Percentiles rank a stretch among this genome's conserved stretches.
These are phyloP conservation scores for Embidobia sp. DNA, from an alignment of 2,888 invertebrate species.

Conservation along the genomic window DNA sequence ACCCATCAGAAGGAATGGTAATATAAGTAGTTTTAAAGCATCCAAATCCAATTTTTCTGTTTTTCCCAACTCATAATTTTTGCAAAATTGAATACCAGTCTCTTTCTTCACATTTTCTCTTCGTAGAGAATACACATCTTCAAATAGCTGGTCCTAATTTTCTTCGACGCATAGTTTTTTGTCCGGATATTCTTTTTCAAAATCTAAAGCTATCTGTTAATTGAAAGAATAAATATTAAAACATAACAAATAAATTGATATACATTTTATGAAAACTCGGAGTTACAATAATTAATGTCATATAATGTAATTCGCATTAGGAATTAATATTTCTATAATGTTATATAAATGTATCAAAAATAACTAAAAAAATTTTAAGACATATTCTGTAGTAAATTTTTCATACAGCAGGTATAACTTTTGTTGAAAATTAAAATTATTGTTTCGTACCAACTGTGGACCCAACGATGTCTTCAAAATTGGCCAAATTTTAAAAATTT, in stretches of 20 bases:
- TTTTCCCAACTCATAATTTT: slow-evolving; percentile 12
- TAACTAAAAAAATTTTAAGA: not conserved
- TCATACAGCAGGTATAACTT: no score
- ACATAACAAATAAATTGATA: not conserved
- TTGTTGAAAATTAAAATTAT: not conserved
- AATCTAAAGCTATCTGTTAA: slow-evolving; percentile 29
- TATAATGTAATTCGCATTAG: no score
- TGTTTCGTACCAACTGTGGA: slow-evolving; percentile 11
- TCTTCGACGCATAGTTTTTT: slow-evolving; percentile 11
- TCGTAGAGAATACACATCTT: slow-evolving; percentile 8
- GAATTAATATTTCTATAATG: not conserved
- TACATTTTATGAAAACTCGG: no score
- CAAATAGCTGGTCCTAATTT: slow-evolving; percentile 25
- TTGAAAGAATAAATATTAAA: not conserved
- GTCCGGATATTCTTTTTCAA: slow-evolving; percentile 9
- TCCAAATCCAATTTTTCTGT: slow-evolving; percentile 23
- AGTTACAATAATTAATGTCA: no score
- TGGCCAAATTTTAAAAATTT: slow-evolving; percentile 22
- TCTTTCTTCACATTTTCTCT: slow-evolving; percentile 5
- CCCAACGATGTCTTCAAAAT: slow-evolving; percentile 18
- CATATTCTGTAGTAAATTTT: no score
- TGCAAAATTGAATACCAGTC: not conserved
- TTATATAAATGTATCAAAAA: not conserved
- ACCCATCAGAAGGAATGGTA: not conserved
- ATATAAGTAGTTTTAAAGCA: not conserved